Percentiles rank a stretch among this genome's conserved stretches.
phyloP scores from a whole-genome alignment of 2,797 vertebrate species.

The Gadopsis bispinosus region DNA sequence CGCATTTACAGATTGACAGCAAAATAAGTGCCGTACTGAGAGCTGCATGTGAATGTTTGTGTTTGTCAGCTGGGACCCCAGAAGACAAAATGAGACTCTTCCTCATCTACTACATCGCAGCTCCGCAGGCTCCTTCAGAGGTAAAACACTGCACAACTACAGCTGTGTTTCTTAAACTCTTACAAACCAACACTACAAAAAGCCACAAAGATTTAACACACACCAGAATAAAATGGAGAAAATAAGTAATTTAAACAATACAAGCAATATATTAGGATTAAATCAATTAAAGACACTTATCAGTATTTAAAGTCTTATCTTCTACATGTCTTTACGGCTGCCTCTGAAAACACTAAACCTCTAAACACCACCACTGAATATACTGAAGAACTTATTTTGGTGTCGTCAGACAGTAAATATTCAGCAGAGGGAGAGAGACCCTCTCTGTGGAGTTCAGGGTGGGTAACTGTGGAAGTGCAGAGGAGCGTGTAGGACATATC shows the following conservation, averaged over 20 bases:
- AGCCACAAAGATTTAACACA: not conserved
- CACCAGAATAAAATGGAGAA: not conserved
- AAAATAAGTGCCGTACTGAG: not conserved
- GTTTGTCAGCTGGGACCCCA: conserved; percentile 90
- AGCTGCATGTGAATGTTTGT: conserved; percentile 35
- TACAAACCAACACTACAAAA: not conserved
- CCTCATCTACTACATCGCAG: conserved; percentile 96
- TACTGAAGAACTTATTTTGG: no score
- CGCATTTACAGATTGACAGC: no score
- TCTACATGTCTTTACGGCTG: no score
- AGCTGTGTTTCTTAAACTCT: not conserved
- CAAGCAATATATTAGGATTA: not conserved
- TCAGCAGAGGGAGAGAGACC: no score
- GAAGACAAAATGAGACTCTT: conserved; percentile 99
- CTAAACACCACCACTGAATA: no score
- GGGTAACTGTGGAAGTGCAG: no score
- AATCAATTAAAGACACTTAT: no score
- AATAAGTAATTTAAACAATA: not conserved
- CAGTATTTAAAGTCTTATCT: no score
- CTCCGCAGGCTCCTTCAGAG: conserved; percentile 93
- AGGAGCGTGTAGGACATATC: not conserved
- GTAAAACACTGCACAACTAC: conserved; percentile 68
- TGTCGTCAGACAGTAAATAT: no score
- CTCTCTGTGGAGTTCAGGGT: no score
- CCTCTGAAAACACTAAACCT: no score